These are phyloP conservation scores for Nyctereutes procyonoides DNA, from an alignment of 2,113 vertebrate genomes.

Conservation along the genomic window DNA sequence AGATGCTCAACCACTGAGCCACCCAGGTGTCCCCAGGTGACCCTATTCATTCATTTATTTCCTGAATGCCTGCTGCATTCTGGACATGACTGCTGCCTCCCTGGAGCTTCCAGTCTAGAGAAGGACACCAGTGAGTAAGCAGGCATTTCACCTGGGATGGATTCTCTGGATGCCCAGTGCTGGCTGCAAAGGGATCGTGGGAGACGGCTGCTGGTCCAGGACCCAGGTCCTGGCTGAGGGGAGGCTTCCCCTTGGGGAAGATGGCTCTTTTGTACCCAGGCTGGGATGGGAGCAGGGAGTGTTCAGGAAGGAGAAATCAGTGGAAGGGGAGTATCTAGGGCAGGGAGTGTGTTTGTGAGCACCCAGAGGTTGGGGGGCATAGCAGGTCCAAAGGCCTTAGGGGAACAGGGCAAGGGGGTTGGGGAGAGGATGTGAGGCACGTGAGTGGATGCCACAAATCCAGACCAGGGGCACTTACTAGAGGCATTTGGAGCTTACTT, in stretches of 20 bases:
- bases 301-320: not conserved
- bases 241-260: not conserved
- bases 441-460: not conserved
- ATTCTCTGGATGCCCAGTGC: not conserved
- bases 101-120: not conserved
- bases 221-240: not conserved
- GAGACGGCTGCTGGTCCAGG: not conserved
- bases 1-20: no score
- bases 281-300: not conserved
- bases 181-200: not conserved
- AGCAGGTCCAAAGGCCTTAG: not conserved
- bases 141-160: rapidly evolving
- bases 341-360: not conserved
- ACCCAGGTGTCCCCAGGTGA: no score
- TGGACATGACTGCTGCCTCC: not conserved
- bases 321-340: not conserved
- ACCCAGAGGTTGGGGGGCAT: no score
- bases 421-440: not conserved
- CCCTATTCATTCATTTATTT: no score
- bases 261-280: not conserved
- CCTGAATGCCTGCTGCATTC: not conserved
- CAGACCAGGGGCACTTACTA: not conserved
- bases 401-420: no score
- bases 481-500: not conserved
- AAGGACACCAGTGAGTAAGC: not conserved